These are phyloP conservation scores for Eulimnadia texana DNA, from an alignment of 1,140 invertebrate genomes.

Conservation along the genomic window DNA sequence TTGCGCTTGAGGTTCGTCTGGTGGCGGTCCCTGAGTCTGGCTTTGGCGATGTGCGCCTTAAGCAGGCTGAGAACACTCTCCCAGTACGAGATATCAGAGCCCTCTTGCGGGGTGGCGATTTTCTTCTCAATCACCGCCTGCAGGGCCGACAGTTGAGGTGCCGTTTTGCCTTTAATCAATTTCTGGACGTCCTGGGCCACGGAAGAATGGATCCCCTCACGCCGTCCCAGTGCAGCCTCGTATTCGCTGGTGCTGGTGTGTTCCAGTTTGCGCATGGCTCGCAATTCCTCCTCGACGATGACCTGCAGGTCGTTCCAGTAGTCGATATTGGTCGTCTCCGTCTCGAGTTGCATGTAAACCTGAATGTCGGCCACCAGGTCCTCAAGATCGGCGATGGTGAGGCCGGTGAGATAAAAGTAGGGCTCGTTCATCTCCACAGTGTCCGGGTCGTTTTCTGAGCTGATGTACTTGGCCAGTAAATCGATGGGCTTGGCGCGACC, in stretches of 20 bases:
- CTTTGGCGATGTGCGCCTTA: conserved; percentile 89
- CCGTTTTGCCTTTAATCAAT: conserved; percentile 88
- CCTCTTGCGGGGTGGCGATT: conserved; percentile 65
- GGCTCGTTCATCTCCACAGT: conserved; percentile 97
- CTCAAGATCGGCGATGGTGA: conserved; percentile 85
- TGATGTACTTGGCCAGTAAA: conserved; percentile 89
- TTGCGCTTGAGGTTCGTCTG: conserved; percentile 81
- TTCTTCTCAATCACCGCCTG: conserved; percentile 79
- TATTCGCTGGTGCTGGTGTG: conserved; percentile 37
- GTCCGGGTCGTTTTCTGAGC: conserved; percentile 76
- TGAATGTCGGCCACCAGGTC: conserved; percentile 89
- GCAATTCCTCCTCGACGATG: conserved; percentile 88
- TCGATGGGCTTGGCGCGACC: conserved; percentile 88
- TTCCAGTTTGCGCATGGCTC: conserved; percentile 64
- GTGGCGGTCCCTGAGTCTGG: conserved; percentile 78
- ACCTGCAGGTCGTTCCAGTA: conserved; percentile 97
- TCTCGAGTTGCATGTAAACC: conserved; percentile 72
- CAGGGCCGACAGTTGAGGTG: conserved; percentile 64
- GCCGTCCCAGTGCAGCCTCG: conserved; percentile 46
- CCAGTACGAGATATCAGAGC: conserved; percentile 94
- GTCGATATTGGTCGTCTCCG: conserved; percentile 60
- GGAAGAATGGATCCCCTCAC: conserved; percentile 86
- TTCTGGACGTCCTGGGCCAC: conserved; percentile 78
- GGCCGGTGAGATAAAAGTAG: conserved; percentile 85
- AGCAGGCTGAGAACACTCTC: conserved; percentile 83